These are phyloP conservation scores for Clarias laeviceps DNA, from an alignment of 2,797 vertebrate species.

Conservation along the genomic window DNA sequence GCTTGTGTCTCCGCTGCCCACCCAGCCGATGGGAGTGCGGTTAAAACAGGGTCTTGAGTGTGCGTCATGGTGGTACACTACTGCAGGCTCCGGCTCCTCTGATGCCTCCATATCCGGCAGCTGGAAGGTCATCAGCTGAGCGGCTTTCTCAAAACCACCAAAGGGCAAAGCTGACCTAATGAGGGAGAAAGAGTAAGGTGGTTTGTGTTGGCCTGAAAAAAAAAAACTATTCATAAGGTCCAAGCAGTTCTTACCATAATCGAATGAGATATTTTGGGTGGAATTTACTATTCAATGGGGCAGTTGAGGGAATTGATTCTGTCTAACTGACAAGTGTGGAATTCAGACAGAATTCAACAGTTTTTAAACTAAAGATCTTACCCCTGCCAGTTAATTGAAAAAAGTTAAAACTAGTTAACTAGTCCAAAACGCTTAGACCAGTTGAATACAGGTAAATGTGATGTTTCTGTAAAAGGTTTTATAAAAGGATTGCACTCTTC, in stretches of 20 bases:
- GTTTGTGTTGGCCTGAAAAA: neutral
- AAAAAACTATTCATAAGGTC: too few species aligned
- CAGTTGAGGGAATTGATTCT: too few species aligned
- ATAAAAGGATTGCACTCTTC: neutral
- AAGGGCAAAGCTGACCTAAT: conserved; percentile 89
- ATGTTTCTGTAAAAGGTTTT: neutral
- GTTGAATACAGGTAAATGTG: neutral
- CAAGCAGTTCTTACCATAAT: too few species aligned
- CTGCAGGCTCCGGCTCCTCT: conserved; percentile 80
- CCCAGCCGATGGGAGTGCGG: conserved; percentile 96
- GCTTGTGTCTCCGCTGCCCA: conserved; percentile 83
- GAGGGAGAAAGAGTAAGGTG: conserved; percentile 17
- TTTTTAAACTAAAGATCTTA: too few species aligned
- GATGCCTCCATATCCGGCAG: conserved; percentile 86
- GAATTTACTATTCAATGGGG: too few species aligned
- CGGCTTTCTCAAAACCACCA: conserved; percentile 93
- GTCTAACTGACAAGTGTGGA: too few species aligned
- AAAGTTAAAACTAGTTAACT: too few species aligned
- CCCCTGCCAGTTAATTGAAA: too few species aligned
- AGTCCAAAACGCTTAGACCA: too few species aligned
- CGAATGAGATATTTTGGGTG: too few species aligned
- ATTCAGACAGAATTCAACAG: too few species aligned
- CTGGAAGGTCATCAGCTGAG: conserved; percentile 96
- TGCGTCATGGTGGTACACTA: conserved; percentile 88
- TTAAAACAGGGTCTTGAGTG: conserved; percentile 93